Evolutionary conservation across 2,113 vertebrate genomes (phyloP).

Genomic region (Cololabis saira): DNA sequence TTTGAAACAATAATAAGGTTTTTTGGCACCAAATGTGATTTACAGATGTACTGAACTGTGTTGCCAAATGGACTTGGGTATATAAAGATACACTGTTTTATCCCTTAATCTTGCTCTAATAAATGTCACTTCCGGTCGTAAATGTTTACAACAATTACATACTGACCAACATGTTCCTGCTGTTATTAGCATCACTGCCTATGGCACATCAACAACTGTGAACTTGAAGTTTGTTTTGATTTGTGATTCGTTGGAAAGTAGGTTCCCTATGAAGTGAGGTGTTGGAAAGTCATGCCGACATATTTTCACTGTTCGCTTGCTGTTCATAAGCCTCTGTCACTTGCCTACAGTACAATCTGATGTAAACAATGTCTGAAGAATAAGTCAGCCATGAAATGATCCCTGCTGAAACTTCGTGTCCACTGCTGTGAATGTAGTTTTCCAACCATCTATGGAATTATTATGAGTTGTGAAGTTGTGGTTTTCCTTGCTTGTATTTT

Average conservation of each 20-base stretch:
- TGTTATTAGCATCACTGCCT: conserved; percentile 63
- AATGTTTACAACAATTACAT: conserved; percentile 77
- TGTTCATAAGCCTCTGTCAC: conserved; percentile 63
- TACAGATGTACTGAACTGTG: conserved; percentile 40
- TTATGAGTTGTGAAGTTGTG: conserved; percentile 67
- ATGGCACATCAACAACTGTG: conserved; percentile 57
- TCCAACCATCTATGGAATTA: conserved; percentile 40
- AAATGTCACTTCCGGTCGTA: conserved; percentile 74
- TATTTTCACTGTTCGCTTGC: conserved; percentile 56
- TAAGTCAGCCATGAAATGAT: conserved; percentile 27
- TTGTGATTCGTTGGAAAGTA: conserved; percentile 12
- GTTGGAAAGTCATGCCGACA: conserved; percentile 45
- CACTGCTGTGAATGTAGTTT: conserved; percentile 59
- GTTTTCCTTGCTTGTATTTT: conserved; percentile 51
- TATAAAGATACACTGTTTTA: conserved; percentile 51
- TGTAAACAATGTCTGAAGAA: conserved; percentile 64
- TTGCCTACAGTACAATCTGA: conserved; percentile 53
- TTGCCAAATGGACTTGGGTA: conserved; percentile 58
- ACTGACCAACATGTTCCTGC: conserved; percentile 68
- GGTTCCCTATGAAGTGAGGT: conserved; percentile 27
- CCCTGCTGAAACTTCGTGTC: conserved; percentile 52
- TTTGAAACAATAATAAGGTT: conserved; percentile 42
- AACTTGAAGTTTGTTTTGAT: conserved; percentile 25
- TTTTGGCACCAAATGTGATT: conserved; percentile 58
- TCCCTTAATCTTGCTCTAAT: conserved; percentile 51